Evolutionary conservation across 2,888 invertebrate species (phyloP).

Genomic region (Acholoe squamosa): DNA sequence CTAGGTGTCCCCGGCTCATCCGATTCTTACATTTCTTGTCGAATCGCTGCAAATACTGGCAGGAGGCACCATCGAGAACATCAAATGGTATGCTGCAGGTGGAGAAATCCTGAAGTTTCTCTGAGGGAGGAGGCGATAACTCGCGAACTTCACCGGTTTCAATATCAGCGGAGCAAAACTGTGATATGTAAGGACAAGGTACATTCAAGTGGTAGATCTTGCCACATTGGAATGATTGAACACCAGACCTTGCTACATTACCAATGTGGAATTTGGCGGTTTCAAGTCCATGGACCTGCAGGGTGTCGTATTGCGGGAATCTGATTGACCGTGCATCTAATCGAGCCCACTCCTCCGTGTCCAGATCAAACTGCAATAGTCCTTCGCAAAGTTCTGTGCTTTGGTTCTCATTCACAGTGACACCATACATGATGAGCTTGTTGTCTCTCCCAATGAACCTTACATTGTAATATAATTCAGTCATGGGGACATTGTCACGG

Average conservation of each 20-base stretch:
- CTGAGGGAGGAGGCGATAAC: conserved; percentile 2
- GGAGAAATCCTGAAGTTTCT: neutral
- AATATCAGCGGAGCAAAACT: conserved; percentile 13
- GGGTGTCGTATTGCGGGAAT: neutral
- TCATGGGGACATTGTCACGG: neutral
- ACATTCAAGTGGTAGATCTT: conserved; percentile 14
- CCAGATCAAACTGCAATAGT: neutral
- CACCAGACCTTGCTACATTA: neutral
- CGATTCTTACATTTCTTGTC: neutral
- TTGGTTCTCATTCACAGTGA: neutral
- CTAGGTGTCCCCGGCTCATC: neutral
- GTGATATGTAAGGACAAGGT: conserved; percentile 9
- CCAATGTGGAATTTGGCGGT: neutral
- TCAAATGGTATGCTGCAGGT: neutral
- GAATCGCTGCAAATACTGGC: conserved; percentile 5
- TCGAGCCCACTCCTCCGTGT: neutral
- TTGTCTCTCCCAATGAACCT: neutral
- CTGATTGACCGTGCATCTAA: neutral
- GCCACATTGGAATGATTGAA: neutral
- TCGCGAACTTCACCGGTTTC: conserved; percentile 35
- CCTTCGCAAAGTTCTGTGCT: neutral
- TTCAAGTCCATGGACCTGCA: neutral
- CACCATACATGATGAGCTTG: conserved; percentile 24
- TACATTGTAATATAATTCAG: neutral
- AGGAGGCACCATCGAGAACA: conserved; percentile 8